Base-by-base conservation (phyloP, 1,140 invertebrate species). In the Monochamus saltuarius region DNA sequence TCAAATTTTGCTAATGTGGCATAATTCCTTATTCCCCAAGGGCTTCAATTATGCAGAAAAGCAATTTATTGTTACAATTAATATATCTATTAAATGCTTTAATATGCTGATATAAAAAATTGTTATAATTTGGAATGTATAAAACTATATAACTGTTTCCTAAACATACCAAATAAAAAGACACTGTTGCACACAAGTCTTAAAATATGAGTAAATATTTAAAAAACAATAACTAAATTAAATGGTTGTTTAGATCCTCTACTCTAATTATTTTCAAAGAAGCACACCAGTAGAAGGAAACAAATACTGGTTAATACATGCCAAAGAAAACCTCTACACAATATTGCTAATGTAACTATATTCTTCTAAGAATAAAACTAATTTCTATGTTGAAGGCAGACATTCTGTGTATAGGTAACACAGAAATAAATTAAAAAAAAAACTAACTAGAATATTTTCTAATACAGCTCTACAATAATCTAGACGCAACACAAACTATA, bases 401-500 rank as follows among this genome's bases (percentile, higher is more conserved):
- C 54, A 55, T 53, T 16, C 42, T 17, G 57, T 59, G 57, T 52
- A 29, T 59, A n/a, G n/a, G 10, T 38, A 42, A 45, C 57, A 59
- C 50, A 59, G 39, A 40, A 59, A 51, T 39, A 40, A 63, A 63
- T 43, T 50, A 3, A 53, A 17, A 37, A 39, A 36, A 56, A 47
- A 38, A 52, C 42, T 47, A 61, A 42, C 36, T 38, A 50, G 39
- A 58, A 50, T 19, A 58, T 34, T 59, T 34, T 59, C 43, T 53
- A 50, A 49, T 39, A 62, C 56, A 46, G 58, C 4, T 53, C 63
- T 65, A 70, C 62, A 54, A 51, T 62, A 60, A 53, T 56, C 62
- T 69, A 61, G 60, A 59, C 56, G 56, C 62, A 67, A 49, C 69
- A 69, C 73, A 73, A 74, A 72, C 71, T 74, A 70, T 73, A 72